A percentile compares a stretch with the other conserved stretches of the same genome.
Evolutionary conservation across 2,888 invertebrate species (phyloP).

Genomic region (Lingula anatina): DNA sequence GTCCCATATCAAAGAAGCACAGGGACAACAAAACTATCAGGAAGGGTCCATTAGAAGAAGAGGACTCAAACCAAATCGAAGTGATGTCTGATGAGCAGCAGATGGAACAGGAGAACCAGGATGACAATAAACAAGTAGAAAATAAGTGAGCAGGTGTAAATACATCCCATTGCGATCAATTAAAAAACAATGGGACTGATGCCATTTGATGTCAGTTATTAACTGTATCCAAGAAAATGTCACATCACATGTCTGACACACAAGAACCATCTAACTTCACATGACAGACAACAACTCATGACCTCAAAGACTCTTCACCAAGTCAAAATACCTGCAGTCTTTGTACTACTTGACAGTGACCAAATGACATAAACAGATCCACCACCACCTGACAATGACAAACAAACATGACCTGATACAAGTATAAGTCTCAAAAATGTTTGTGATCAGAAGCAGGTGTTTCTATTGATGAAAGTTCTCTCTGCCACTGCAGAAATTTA

Average conservation of each 20-base stretch:
- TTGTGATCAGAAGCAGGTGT: too few relatives aligned
- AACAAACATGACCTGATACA: too few relatives aligned
- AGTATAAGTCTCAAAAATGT: too few relatives aligned
- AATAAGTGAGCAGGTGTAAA: neutral
- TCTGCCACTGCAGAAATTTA: too few relatives aligned
- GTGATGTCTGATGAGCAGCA: too few relatives aligned
- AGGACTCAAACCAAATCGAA: too few relatives aligned
- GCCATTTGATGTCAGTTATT: constrained; percentile 6
- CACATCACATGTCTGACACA: constrained; percentile 10
- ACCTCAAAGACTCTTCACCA: constrained; percentile 5
- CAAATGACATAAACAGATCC: constrained; percentile 3
- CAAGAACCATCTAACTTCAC: too few relatives aligned
- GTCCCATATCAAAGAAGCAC: too few relatives aligned
- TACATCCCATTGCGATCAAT: constrained; percentile 2
- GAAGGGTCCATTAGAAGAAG: too few relatives aligned
- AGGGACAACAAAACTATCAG: neutral
- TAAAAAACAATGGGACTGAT: neutral
- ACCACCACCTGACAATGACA: constrained; percentile 16
- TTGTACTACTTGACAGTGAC: constrained; percentile 9
- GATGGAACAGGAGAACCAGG: too few relatives aligned
- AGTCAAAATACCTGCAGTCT: constrained; percentile 4
- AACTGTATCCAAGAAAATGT: constrained; percentile 5
- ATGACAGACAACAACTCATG: constrained; percentile 9
- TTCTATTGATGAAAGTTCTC: too few relatives aligned
- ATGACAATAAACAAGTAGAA: too few relatives aligned